Percentiles rank a stretch among this genome's conserved stretches.
These are phyloP conservation scores for Sinhomidia bicolor DNA, from an alignment of 2,888 invertebrate genomes.

Conservation along the genomic window DNA sequence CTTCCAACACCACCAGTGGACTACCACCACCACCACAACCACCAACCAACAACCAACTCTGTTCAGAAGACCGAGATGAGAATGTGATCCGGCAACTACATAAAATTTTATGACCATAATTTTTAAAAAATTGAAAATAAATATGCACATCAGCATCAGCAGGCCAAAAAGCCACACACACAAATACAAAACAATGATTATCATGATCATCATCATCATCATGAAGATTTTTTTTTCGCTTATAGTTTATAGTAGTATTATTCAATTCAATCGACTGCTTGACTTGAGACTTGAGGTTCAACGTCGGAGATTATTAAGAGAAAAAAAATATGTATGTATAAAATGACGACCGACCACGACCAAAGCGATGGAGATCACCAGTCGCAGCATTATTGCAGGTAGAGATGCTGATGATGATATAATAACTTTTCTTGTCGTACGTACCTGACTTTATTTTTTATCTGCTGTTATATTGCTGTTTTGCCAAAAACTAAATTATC, in stretches of 20 bases:
- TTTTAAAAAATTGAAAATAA: constrained; percentile 76
- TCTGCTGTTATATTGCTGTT: neutral
- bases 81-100: constrained; percentile 77
- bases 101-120: constrained; percentile 80
- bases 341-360: neutral
- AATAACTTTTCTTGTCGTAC: neutral
- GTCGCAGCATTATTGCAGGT: no score
- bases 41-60: neutral
- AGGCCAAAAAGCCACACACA: constrained; percentile 14
- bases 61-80: constrained; percentile 18
- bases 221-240: neutral
- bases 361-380: neutral
- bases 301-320: constrained; percentile 8
- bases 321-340: neutral
- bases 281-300: constrained; percentile 9
- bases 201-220: neutral
- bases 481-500: constrained; percentile 15
- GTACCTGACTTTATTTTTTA: constrained; percentile 4
- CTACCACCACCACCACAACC: neutral
- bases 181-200: neutral
- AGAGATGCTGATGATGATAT: neutral
- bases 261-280: constrained; percentile 12
- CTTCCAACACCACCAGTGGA: no score
- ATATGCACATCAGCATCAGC: constrained; percentile 53
- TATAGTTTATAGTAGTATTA: no score